Evolutionary conservation across 2,797 vertebrate genomes (phyloP), one percentile per base, ranked within the genome.

Genomic region (Centropyge bicolor): DNA sequence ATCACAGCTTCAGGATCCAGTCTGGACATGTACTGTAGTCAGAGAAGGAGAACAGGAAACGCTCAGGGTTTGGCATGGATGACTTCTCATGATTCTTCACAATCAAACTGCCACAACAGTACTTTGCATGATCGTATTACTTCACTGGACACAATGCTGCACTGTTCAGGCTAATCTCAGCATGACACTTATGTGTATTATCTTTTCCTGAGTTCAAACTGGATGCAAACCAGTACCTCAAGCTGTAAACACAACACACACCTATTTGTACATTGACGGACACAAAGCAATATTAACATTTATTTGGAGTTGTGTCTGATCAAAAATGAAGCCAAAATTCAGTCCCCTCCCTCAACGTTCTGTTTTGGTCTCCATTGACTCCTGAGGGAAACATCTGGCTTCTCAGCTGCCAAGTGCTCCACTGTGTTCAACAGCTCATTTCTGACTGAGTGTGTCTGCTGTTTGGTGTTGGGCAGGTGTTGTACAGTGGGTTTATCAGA

Each of bases 11-110:
- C 35, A 20, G 59, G 20, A 61, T 74, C 70, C 31, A 45, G 81
- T 83, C 24, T 13, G 10, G 46, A 76, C 75, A 70, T 66, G 82
- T 27, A 10, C 41, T 4, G 36, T 6, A 8, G 8, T 62, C 41
- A 40, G 0, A 13, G 36, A 62, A 6, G 35, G 55, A 31, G 55
- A 70, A 56, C 56, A 52, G 76, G 57, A 80, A 36, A 59, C 6
- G 11, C 67, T 75, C 0, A 2, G 1, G 20, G 68, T 43, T 52
- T 20, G 14, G 6, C 16, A n/a, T 68, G n/a, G 59, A 14, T 60
- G 22, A 35, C 11, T 48, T 43, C 16, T 41, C 6, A 22, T 24
- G 22, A 27, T 20, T 71, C 24, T 19, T 46, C 2, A 63, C 6
- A 55, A 13, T 70, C 48, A 35, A 38, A 62, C 13, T 31, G 27